These are phyloP conservation scores for Ochotona princeps DNA, from an alignment of 2,113 vertebrate genomes.

Conservation along the genomic window DNA sequence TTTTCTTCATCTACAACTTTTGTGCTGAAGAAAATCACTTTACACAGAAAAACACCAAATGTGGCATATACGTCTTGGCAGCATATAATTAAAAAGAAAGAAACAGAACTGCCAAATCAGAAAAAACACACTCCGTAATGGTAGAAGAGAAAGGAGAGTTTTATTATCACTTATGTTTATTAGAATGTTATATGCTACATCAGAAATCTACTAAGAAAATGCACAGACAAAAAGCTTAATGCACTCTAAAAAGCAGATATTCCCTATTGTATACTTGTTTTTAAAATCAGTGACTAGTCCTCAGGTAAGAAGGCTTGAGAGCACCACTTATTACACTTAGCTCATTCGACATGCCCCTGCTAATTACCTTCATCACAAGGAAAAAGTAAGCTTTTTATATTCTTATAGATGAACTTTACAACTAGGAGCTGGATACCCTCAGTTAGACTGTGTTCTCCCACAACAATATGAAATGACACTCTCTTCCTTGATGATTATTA, in stretches of 20 bases:
- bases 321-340: background rate
- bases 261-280: background rate
- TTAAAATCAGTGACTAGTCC: background rate
- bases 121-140: background rate
- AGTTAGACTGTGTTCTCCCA: background rate
- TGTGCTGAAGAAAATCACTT: background rate
- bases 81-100: slow-evolving; percentile 26
- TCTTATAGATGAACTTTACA: background rate
- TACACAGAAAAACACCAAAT: background rate
- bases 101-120: background rate
- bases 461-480: background rate
- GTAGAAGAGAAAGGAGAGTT: background rate
- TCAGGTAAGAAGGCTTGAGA: background rate
- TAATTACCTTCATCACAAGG: background rate
- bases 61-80: background rate
- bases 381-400: background rate
- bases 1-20: background rate
- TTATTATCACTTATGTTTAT: background rate
- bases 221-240: background rate
- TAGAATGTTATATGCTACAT: background rate
- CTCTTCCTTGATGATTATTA: background rate
- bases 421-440: background rate
- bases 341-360: background rate
- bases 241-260: background rate
- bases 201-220: background rate